phyloP scores from a whole-genome alignment of 2,113 vertebrate species.

The Furnarius figulus region DNA sequence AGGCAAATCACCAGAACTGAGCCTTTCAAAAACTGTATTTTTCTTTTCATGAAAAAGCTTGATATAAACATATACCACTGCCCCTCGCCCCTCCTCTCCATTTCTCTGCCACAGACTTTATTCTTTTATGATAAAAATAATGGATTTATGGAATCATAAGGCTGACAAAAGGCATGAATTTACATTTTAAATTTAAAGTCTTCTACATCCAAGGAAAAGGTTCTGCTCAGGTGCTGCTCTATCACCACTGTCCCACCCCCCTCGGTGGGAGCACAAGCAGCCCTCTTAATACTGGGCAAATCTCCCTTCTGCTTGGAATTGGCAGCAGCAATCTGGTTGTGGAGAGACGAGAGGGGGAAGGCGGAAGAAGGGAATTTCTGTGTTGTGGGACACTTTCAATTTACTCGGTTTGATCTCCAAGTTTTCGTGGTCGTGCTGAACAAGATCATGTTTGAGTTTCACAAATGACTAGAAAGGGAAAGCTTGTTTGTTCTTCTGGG shows the following conservation, averaged over 20 bases:
- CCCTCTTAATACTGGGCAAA: neutral
- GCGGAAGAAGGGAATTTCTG: slow-evolving; percentile 14
- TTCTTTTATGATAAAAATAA: neutral
- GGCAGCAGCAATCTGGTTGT: neutral
- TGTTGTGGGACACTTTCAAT: slow-evolving; percentile 54
- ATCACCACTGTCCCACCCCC: neutral
- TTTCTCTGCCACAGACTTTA: neutral
- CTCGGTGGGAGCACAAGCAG: neutral
- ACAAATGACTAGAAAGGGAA: slow-evolving; percentile 47
- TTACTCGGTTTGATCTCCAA: slow-evolving; percentile 27
- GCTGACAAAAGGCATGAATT: neutral
- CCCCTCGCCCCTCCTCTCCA: neutral
- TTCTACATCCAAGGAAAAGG: neutral
- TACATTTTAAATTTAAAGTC: neutral
- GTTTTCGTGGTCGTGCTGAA: slow-evolving; percentile 48
- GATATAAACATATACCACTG: neutral
- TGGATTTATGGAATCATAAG: neutral
- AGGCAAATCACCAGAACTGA: neutral
- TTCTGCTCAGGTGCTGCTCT: neutral
- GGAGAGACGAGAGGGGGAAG: slow-evolving; percentile 3
- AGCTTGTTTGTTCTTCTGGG: neutral
- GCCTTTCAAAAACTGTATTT: neutral
- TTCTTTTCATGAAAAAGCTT: neutral
- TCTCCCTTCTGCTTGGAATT: neutral
- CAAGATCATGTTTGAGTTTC: slow-evolving; percentile 41